Conservation (phyloP, 2,888 invertebrate species). For the Andrena bucephala region DNA sequence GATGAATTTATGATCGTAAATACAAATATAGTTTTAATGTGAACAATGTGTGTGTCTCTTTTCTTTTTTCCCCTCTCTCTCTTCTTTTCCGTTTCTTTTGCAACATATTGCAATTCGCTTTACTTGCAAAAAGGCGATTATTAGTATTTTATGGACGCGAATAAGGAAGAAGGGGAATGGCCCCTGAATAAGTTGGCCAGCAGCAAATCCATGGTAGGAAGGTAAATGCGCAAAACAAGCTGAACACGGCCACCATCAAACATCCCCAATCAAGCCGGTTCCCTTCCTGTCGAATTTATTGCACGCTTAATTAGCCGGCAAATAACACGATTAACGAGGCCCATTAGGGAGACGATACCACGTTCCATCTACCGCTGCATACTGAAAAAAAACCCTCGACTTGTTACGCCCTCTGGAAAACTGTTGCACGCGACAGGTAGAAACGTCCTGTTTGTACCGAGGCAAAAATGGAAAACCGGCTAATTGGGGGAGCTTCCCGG, state of each 20-base stretch:
- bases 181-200: not conserved
- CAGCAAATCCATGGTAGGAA: not conserved
- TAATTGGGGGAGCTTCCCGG: constrained; percentile 30
- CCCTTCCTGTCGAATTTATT: constrained; percentile 69
- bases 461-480: constrained; percentile 7
- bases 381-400: constrained; percentile 26
- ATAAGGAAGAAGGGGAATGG: too few relatives aligned
- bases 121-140: too few relatives aligned
- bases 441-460: constrained; percentile 19
- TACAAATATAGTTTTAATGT: too few relatives aligned
- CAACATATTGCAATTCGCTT: too few relatives aligned
- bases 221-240: constrained; percentile 50
- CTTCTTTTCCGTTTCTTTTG: too few relatives aligned
- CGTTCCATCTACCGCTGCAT: constrained; percentile 55
- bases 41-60: too few relatives aligned
- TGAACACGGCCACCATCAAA: constrained; percentile 13
- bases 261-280: constrained; percentile 47
- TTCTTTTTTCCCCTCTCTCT: too few relatives aligned
- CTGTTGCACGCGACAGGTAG: constrained; percentile 61
- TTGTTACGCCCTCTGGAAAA: constrained; percentile 26
- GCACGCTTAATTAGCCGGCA: constrained; percentile 76
- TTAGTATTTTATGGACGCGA: too few relatives aligned
- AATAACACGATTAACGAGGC: constrained; percentile 76
- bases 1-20: not conserved
- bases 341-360: constrained; percentile 60